Percentiles rank a stretch among this genome's conserved stretches.
These are phyloP conservation scores for Catharus minimus DNA, from an alignment of 2,113 vertebrate genomes.

Conservation along the genomic window DNA sequence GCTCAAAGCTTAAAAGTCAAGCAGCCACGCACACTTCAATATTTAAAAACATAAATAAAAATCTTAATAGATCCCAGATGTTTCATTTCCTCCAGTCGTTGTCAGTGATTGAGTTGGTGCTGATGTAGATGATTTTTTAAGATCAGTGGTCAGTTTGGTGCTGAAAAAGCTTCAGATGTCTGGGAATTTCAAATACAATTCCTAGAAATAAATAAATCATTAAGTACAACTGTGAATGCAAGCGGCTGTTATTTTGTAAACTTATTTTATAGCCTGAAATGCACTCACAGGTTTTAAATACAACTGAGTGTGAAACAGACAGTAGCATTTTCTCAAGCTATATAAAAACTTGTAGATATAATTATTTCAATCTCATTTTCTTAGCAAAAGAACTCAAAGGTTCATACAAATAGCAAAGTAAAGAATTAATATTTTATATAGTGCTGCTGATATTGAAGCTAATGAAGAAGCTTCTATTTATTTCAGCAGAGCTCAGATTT, in stretches of 20 bases:
- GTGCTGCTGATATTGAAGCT: neutral
- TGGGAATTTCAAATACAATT: slow-evolving; percentile 45
- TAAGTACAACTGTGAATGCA: neutral
- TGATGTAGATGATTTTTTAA: slow-evolving; percentile 29
- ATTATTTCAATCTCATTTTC: slow-evolving; percentile 18
- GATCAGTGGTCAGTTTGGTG: slow-evolving; percentile 33
- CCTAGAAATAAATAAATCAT: slow-evolving; percentile 40
- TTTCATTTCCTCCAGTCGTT: slow-evolving; percentile 46
- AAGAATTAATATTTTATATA: neutral
- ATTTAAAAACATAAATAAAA: slow-evolving; percentile 63
- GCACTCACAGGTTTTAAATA: slow-evolving; percentile 21
- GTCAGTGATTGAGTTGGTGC: slow-evolving; percentile 32
- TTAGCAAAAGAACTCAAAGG: neutral
- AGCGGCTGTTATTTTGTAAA: neutral
- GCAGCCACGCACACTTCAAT: slow-evolving; percentile 14
- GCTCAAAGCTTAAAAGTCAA: neutral
- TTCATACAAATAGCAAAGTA: neutral
- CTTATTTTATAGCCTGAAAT: slow-evolving; percentile 9
- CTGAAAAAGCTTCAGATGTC: slow-evolving; percentile 20
- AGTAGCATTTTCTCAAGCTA: slow-evolving; percentile 18
- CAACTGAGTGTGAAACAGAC: neutral
- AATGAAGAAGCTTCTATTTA: neutral
- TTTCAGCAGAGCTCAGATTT: neutral
- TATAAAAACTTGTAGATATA: neutral
- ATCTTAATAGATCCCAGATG: slow-evolving; percentile 53